Conservation (phyloP, 1,140 invertebrate species). For the Lordiphosa clarofinis region DNA sequence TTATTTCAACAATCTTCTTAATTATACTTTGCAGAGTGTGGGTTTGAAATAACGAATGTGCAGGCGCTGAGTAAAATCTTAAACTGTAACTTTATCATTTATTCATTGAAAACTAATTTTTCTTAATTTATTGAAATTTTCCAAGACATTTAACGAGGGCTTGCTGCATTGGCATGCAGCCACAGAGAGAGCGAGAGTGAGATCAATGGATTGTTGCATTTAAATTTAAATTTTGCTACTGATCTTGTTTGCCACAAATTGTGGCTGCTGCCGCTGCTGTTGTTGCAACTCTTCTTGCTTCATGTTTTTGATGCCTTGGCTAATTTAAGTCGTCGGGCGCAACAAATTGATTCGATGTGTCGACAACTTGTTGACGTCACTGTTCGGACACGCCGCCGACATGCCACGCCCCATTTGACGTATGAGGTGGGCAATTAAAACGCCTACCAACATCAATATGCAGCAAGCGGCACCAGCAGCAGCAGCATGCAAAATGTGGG, state of each 20-base stretch:
- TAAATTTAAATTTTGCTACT: conserved; percentile 2
- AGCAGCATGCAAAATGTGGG: conserved; percentile 37
- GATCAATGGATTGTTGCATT: conserved; percentile 1
- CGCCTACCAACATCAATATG: conserved; percentile 22
- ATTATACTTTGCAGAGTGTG: too few relatives aligned
- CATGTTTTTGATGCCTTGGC: conserved; percentile 22
- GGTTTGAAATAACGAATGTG: too few relatives aligned
- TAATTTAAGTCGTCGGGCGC: conserved; percentile 38
- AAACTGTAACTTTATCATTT: too few relatives aligned
- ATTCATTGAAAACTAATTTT: too few relatives aligned
- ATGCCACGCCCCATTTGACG: conserved; percentile 49
- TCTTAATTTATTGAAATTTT: too few relatives aligned
- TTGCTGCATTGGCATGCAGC: too few relatives aligned
- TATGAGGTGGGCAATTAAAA: conserved; percentile 20
- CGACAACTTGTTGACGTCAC: conserved; percentile 67
- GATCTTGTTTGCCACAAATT: conserved; percentile 1
- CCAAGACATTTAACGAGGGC: too few relatives aligned
- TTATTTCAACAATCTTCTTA: too few relatives aligned
- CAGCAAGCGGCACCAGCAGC: conserved; percentile 13
- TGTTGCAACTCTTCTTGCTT: conserved; percentile 4
- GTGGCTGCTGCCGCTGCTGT: conserved; percentile 1
- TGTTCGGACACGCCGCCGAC: conserved; percentile 41
- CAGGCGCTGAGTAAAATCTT: too few relatives aligned
- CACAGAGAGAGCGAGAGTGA: too few relatives aligned
- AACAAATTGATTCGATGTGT: conserved; percentile 65